phyloP scores from a whole-genome alignment of 2,797 vertebrate genomes.

The Limosa lapponica region DNA sequence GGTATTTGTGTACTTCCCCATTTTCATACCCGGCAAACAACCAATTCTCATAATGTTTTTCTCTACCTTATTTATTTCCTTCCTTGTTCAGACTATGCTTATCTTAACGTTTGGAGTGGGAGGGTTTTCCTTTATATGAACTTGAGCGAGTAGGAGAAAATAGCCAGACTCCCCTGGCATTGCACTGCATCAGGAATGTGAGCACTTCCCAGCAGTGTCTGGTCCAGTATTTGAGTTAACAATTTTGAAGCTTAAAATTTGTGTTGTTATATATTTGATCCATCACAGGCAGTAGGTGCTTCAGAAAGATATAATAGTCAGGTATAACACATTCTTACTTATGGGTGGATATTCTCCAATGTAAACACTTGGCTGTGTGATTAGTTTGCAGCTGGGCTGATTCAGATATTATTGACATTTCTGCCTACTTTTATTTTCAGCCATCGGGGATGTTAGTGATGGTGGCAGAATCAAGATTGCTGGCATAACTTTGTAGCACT shows the following conservation, averaged over 20 bases:
- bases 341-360: neutral
- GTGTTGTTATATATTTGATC: neutral
- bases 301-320: neutral
- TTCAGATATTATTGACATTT: neutral
- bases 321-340: neutral
- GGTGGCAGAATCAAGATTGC: neutral
- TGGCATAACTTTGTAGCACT: neutral
- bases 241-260: neutral
- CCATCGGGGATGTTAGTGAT: neutral
- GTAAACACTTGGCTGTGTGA: neutral
- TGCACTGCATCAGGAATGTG: fast-evolving
- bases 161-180: neutral
- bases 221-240: neutral
- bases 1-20: neutral
- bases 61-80: neutral
- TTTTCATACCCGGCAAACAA: neutral
- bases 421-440: neutral
- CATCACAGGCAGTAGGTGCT: neutral
- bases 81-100: neutral
- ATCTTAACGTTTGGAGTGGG: neutral
- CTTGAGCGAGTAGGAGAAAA: neutral
- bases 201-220: neutral
- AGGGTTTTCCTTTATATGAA: neutral
- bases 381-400: neutral
- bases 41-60: neutral